Evolutionary conservation across 2,797 vertebrate genomes (phyloP).

Genomic region (Acipenser oxyrinchus): DNA sequence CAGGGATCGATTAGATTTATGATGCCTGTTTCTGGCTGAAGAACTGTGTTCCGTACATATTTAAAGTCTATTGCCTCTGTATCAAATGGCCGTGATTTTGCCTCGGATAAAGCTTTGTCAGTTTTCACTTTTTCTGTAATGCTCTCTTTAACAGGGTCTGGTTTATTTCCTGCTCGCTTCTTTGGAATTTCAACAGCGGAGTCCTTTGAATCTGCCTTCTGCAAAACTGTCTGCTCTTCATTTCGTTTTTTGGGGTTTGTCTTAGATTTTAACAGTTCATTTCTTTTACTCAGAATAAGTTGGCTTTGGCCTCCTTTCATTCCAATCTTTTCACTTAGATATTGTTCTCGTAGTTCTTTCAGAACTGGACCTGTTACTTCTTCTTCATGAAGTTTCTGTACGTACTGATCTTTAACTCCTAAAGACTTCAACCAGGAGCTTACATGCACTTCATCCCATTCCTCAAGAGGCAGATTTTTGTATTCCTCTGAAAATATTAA

Average conservation of each 20-base stretch:
- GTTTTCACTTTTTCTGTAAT: not conserved
- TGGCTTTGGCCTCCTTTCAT: constrained; percentile 43
- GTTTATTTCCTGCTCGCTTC: too few species aligned
- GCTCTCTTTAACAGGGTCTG: not conserved
- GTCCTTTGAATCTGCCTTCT: too few species aligned
- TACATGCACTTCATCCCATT: constrained; percentile 40
- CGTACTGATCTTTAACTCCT: constrained; percentile 29
- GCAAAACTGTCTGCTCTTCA: too few species aligned
- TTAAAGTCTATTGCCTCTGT: constrained; percentile 33
- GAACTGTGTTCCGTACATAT: constrained; percentile 33
- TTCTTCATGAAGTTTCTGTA: constrained; percentile 12
- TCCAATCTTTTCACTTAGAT: constrained; percentile 29
- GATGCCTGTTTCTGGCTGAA: constrained; percentile 43
- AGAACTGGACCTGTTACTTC: constrained; percentile 42
- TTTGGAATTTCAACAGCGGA: too few species aligned
- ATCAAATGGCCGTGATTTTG: constrained; percentile 35
- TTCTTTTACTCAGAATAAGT: constrained; percentile 29
- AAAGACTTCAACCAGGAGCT: constrained; percentile 34
- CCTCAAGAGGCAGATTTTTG: constrained; percentile 21
- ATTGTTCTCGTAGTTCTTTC: constrained; percentile 28
- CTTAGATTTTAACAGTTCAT: constrained; percentile 15
- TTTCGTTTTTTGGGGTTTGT: too few species aligned
- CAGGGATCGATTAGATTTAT: constrained; percentile 48
- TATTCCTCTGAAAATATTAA: constrained; percentile 29
- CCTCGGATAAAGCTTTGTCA: constrained; percentile 13